These are phyloP conservation scores for Limnothrissa miodon DNA, from an alignment of 2,113 vertebrate species.

Conservation along the genomic window DNA sequence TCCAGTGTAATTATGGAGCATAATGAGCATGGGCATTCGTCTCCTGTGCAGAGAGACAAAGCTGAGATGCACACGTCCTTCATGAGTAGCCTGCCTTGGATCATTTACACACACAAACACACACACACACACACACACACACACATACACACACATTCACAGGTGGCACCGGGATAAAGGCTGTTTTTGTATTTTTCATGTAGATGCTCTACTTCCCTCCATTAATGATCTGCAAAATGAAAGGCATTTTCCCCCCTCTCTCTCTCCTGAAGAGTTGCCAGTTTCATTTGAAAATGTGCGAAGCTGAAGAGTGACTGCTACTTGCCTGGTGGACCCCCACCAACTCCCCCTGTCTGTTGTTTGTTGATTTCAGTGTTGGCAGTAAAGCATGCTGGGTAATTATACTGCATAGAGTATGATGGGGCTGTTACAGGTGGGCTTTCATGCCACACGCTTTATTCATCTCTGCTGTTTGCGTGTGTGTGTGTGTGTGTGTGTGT, in stretches of 20 bases:
- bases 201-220: background rate
- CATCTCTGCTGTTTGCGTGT: background rate
- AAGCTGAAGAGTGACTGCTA: slow-evolving; percentile 5
- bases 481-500: slow-evolving; percentile 3
- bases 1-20: background rate
- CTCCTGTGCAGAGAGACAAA: background rate
- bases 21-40: background rate
- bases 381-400: slow-evolving; percentile 32
- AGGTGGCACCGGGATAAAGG: background rate
- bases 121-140: slow-evolving; percentile 14
- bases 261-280: background rate
- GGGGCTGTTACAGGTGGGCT: background rate
- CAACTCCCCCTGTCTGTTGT: background rate
- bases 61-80: background rate
- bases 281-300: slow-evolving; percentile 11
- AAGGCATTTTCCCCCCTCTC: background rate
- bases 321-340: background rate
- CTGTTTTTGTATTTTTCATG: slow-evolving; percentile 3
- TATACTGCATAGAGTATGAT: slow-evolving; percentile 12
- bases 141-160: background rate
- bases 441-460: background rate
- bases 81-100: background rate
- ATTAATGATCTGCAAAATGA: background rate
- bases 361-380: background rate
- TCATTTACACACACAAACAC: slow-evolving; percentile 1